Percentiles rank a stretch among this genome's conserved stretches.
phyloP scores from a whole-genome alignment of 2,113 vertebrate species.

The Neotragus moschatus region DNA sequence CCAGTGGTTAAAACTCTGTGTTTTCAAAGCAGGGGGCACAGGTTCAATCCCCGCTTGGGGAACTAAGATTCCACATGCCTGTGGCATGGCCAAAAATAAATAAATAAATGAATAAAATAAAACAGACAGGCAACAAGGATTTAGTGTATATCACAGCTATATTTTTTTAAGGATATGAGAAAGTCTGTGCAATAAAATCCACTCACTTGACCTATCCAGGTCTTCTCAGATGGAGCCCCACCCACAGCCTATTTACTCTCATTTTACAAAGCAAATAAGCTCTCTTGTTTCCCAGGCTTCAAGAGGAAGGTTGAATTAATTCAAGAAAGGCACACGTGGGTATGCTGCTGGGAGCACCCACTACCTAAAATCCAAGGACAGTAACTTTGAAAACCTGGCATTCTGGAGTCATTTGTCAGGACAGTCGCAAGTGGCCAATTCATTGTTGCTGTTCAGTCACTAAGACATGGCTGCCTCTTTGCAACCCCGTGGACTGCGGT shows the following conservation, averaged over 20 bases:
- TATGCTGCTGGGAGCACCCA: not conserved
- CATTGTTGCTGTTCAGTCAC: not conserved
- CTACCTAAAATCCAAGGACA: not conserved
- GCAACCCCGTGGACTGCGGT: not conserved
- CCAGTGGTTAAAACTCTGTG: not conserved
- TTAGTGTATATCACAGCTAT: not conserved
- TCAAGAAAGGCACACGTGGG: not conserved
- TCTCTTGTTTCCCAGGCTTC: not conserved
- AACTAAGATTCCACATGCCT: not conserved
- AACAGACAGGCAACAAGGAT: not conserved
- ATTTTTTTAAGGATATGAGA: not conserved
- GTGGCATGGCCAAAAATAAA: not conserved
- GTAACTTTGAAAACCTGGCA: not conserved
- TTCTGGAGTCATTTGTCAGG: not conserved
- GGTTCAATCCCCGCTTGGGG: rapidly evolving
- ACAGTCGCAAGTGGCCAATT: not conserved
- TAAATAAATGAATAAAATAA: not conserved
- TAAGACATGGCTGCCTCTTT: not conserved
- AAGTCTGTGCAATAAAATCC: not conserved
- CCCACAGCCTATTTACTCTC: not conserved
- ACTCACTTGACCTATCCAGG: not conserved
- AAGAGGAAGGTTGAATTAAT: not conserved
- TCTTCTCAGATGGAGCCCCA: not conserved
- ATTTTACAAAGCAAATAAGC: not conserved
- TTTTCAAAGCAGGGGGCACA: not conserved